Evolutionary conservation across 2,797 vertebrate genomes (phyloP).

Genomic region (Sebastiscus albofasciatus): DNA sequence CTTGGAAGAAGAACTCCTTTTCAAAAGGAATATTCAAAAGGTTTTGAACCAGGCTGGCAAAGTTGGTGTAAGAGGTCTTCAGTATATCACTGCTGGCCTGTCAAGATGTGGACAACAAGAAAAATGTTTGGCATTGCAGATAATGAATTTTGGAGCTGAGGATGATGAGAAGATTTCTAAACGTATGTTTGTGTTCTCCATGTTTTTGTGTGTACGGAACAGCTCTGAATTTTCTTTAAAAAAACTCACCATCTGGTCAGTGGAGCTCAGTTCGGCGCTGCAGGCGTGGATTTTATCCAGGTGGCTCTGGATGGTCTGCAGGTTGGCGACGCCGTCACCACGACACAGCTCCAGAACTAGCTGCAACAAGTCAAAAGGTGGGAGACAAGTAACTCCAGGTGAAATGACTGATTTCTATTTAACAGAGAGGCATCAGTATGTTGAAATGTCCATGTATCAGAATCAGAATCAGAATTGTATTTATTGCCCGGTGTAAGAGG

Average conservation of each 20-base stretch:
- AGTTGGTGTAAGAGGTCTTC: constrained; percentile 66
- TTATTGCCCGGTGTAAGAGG: too few relatives aligned
- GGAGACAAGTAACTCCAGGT: neutral
- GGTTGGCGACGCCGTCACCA: constrained; percentile 44
- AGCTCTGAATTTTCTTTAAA: neutral
- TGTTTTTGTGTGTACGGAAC: neutral
- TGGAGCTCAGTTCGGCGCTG: constrained; percentile 51
- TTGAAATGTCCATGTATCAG: neutral
- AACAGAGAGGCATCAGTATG: neutral
- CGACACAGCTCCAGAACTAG: constrained; percentile 74
- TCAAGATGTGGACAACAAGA: neutral
- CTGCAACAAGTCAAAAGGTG: constrained; percentile 18
- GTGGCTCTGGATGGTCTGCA: constrained; percentile 68
- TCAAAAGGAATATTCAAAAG: constrained; percentile 66
- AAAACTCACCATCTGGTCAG: constrained; percentile 47
- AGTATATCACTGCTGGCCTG: constrained; percentile 54
- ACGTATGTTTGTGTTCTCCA: neutral
- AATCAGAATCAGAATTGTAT: too few relatives aligned
- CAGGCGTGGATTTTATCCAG: constrained; percentile 70
- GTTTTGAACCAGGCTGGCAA: constrained; percentile 67
- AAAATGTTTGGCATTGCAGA: neutral
- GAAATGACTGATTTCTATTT: neutral
- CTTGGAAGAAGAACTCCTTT: constrained; percentile 70
- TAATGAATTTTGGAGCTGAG: neutral
- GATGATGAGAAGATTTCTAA: neutral